A percentile compares a stretch with the other conserved stretches of the same genome.
Evolutionary conservation across 2,113 vertebrate species (phyloP).

Genomic region (Bagarius yarrelli): DNA sequence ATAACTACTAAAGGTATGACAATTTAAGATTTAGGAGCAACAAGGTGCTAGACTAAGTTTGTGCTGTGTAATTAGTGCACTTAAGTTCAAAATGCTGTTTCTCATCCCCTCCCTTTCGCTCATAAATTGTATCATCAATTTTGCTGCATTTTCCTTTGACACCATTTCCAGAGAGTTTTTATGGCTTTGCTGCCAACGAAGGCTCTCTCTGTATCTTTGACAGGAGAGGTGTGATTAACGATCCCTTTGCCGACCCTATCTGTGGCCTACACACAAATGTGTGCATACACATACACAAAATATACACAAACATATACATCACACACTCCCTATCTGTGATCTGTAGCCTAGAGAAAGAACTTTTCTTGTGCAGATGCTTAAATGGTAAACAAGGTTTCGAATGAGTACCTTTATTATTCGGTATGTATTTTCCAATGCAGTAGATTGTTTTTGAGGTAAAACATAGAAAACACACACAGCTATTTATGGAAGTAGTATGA

Average conservation of each 20-base stretch:
- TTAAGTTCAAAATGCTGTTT: conserved; percentile 36
- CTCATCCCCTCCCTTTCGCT: conserved; percentile 22
- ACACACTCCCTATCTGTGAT: background rate
- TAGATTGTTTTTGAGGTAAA: conserved; percentile 8
- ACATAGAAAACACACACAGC: conserved; percentile 43
- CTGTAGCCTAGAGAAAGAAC: background rate
- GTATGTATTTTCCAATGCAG: conserved; percentile 24
- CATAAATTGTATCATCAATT: conserved; percentile 62
- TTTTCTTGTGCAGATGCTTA: background rate
- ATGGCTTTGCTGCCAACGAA: conserved; percentile 45
- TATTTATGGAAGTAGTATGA: conserved; percentile 68
- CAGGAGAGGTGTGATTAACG: conserved; percentile 71
- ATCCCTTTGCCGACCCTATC: conserved; percentile 70
- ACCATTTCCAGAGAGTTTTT: conserved; percentile 53
- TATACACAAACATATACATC: conserved; percentile 10
- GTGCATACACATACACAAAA: conserved; percentile 10
- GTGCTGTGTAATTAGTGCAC: conserved; percentile 11
- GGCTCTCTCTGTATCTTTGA: conserved; percentile 69
- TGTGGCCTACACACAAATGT: conserved; percentile 55
- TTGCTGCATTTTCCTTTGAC: conserved; percentile 59
- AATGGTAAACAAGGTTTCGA: background rate
- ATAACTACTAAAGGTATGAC: conserved; percentile 15
- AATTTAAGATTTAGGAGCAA: background rate
- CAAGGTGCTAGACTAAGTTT: conserved; percentile 5
- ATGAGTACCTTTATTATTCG: conserved; percentile 14